Evolutionary conservation across 2,888 invertebrate genomes (phyloP), one percentile per base, ranked within the genome.

Genomic region (Phymatocera aterrima): DNA sequence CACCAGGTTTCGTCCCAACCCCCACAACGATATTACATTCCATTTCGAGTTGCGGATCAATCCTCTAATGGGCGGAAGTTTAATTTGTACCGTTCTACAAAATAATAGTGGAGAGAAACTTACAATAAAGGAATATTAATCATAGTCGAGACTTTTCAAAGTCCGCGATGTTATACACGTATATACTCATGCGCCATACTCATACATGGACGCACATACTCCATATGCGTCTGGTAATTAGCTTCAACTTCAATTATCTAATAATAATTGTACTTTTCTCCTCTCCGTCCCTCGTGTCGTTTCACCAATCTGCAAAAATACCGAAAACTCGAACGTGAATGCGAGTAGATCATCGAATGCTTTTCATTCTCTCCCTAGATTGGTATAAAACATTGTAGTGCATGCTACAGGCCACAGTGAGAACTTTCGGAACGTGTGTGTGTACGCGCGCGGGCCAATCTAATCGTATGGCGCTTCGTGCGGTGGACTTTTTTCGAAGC

Each of bases 21-120:
- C 78, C 78, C 78, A 81, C 51, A 83, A 83, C 86, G 87, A 88
- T 88, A 88, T 88, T 88, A 88, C 88, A 88, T 88, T 88, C 88
- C 88, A 87, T 86, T 86, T 85, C 85, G 70, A 80, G 82, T 80
- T 82, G 78, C 83, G 85, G 88, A 86, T 88, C 88, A 87, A 88
- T 88, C 85, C 86, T 85, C 85, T 87, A 87, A 88, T 86, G 87
- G 85, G 84, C 85, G 85, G 86, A 85, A 85, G 85, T 85, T 87
- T 88, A 85, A 88, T 87, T 88, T 88, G 85, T 84, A 85, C 85
- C 81, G 82, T 83, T 83, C 83, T 86, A 85, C 85, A 86, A 86
- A 85, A 86, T 86, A 86, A 87, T 86, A 86, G 81, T 77, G 68
- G 79, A 72, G 78, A 65, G 79, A 80, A 72, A 77, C 72, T 37